A percentile compares a stretch with the other conserved stretches of the same genome.
phyloP scores from a whole-genome alignment of 2,113 vertebrate genomes.

The Embiotoca jacksoni region DNA sequence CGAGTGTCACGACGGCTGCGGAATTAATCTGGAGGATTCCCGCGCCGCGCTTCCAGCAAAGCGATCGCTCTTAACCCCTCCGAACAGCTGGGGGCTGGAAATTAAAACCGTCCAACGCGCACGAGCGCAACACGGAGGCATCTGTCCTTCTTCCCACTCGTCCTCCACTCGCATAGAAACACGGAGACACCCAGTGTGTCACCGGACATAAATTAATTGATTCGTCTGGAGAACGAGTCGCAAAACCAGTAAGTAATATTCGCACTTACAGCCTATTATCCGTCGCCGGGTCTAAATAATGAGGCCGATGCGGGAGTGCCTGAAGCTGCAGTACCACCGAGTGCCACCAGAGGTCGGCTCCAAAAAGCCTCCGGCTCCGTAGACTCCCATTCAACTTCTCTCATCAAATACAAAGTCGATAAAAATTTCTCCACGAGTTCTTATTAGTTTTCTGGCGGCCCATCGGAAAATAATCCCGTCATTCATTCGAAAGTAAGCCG shows the following conservation, averaged over 20 bases:
- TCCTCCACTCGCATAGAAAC: slow-evolving; percentile 4
- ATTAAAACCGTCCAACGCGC: not conserved
- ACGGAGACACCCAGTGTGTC: not conserved
- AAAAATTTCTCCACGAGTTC: no score
- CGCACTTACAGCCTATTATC: not conserved
- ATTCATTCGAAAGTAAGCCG: no score
- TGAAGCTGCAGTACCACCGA: no score
- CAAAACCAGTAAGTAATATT: slow-evolving; percentile 34
- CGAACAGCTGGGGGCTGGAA: slow-evolving; percentile 36
- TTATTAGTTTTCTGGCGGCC: no score
- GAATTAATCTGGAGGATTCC: slow-evolving; percentile 40
- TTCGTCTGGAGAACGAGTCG: slow-evolving; percentile 50
- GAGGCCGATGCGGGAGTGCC: no score
- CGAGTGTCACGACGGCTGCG: slow-evolving; percentile 25
- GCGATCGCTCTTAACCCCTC: slow-evolving; percentile 60
- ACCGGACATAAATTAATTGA: slow-evolving; percentile 56
- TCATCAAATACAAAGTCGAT: no score
- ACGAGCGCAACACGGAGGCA: slow-evolving; percentile 7
- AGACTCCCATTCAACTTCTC: no score
- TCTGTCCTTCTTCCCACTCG: slow-evolving; percentile 55
- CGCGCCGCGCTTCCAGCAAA: slow-evolving; percentile 20
- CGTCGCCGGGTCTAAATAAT: not conserved
- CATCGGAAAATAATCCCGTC: no score
- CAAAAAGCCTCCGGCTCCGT: no score
- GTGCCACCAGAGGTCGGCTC: no score